phyloP scores from a whole-genome alignment of 2,797 vertebrate genomes.

The Scolopax rusticola region DNA sequence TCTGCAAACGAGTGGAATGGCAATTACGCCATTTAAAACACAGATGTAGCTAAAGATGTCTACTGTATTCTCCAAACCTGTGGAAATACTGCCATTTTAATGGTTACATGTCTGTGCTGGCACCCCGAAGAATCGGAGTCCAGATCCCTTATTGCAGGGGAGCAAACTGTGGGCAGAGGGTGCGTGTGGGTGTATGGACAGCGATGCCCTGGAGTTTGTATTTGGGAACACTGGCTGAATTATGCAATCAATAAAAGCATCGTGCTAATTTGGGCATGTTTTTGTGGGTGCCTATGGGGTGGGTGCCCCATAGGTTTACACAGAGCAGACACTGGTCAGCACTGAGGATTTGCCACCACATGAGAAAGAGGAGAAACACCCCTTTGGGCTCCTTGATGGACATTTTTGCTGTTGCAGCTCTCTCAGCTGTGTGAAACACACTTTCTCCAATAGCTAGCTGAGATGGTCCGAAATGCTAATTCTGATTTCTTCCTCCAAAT shows the following conservation, averaged over 20 bases:
- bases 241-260: neutral
- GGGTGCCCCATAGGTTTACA: neutral
- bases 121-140: neutral
- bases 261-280: neutral
- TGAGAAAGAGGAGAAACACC: neutral
- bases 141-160: neutral
- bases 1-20: neutral
- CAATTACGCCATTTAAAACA: neutral
- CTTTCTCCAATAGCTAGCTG: neutral
- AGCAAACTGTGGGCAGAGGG: neutral
- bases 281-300: neutral
- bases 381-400: neutral
- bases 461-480: constrained; percentile 45
- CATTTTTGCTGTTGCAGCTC: neutral
- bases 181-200: neutral
- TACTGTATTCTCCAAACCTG: neutral
- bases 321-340: neutral
- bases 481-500: constrained; percentile 33
- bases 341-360: neutral
- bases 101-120: neutral
- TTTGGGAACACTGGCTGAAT: neutral
- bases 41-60: neutral
- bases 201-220: neutral
- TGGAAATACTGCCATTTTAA: neutral
- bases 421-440: neutral